A percentile compares a stretch with the other conserved stretches of the same genome.
Conservation (phyloP, 1,140 invertebrate species). For the Campodea augens region DNA sequence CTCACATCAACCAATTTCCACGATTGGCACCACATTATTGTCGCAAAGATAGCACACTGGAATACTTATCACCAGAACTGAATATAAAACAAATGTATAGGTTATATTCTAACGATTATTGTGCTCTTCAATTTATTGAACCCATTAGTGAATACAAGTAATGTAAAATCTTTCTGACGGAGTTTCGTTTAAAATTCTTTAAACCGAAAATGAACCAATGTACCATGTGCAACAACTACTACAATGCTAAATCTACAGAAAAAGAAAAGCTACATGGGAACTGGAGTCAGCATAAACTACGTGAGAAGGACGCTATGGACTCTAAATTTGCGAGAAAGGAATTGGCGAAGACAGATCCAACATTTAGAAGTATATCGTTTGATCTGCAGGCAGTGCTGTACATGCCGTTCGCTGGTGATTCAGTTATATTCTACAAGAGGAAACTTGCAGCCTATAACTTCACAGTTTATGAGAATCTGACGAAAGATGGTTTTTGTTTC, state of each 20-base stretch:
- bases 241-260: not conserved
- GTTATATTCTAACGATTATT: not conserved
- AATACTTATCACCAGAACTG: not conserved
- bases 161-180: not conserved
- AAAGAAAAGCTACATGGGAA: not conserved
- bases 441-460: conserved; percentile 27
- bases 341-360: not conserved
- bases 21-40: not conserved
- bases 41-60: not conserved
- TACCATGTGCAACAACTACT: not conserved
- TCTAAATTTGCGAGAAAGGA: not conserved
- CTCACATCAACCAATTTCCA: too few relatives aligned
- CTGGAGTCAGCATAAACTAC: not conserved
- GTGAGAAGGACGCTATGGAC: not conserved
- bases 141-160: not conserved
- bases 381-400: conserved; percentile 5
- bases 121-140: not conserved
- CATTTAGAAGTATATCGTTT: not conserved
- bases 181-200: too few relatives aligned
- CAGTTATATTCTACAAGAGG: conserved; percentile 19
- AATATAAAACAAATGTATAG: not conserved
- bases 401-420: not conserved
- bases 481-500: conserved; percentile 19
- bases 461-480: conserved; percentile 22
- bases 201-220: not conserved